Evolutionary conservation across 1,140 invertebrate species (phyloP).

Genomic region (Bombus breviceps): DNA sequence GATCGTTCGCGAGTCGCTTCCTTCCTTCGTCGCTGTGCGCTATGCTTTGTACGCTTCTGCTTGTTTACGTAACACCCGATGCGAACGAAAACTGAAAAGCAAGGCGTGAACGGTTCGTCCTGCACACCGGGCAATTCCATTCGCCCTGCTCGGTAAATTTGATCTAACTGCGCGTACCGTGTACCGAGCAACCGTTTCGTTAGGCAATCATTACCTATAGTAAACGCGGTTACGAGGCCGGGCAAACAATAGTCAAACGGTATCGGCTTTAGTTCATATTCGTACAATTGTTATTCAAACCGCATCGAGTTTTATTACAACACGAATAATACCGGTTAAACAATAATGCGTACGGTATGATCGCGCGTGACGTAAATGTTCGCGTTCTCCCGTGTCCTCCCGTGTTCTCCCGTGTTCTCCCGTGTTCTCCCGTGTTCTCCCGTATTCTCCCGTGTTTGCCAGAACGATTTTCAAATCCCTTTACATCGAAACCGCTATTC

Average conservation of each 20-base stretch:
- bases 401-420: neutral
- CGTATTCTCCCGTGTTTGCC: no score
- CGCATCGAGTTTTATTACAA: slow-evolving; percentile 55
- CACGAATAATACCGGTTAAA: slow-evolving; percentile 50
- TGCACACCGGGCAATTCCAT: slow-evolving; percentile 13
- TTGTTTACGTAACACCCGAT: slow-evolving; percentile 11
- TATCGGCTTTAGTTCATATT: slow-evolving; percentile 56
- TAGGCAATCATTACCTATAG: slow-evolving; percentile 54
- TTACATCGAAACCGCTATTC: neutral
- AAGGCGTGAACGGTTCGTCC: slow-evolving; percentile 6
- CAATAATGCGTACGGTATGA: slow-evolving; percentile 41
- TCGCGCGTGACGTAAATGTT: slow-evolving; percentile 1
- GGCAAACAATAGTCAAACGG: slow-evolving; percentile 54
- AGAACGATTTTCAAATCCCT: slow-evolving; percentile 16
- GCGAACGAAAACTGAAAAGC: neutral
- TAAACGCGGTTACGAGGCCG: slow-evolving; percentile 52
- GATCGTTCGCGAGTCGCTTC: no score
- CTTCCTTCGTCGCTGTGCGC: no score
- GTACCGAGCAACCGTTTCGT: slow-evolving; percentile 44
- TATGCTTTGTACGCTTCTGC: neutral
- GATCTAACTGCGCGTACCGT: slow-evolving; percentile 18
- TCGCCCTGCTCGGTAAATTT: slow-evolving; percentile 39
- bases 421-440: neutral
- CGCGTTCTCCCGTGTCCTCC: neutral
- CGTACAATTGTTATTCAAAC: slow-evolving; percentile 57